Evolutionary conservation across 2,888 invertebrate genomes (phyloP).

Genomic region (Lobophora halterata): DNA sequence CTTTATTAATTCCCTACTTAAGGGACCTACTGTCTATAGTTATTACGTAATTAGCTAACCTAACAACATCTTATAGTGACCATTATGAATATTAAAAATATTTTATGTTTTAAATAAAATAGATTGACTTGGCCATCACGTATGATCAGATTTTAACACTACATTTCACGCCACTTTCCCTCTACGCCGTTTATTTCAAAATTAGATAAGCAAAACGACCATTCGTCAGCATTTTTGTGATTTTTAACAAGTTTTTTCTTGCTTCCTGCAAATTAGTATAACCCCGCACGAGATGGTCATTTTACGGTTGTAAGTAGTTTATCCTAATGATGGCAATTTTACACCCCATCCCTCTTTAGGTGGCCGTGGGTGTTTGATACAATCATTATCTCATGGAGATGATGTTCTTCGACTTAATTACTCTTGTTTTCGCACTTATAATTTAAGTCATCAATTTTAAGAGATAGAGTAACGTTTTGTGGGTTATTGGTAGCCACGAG

Average conservation of each 20-base stretch:
- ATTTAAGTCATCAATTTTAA: too few relatives aligned
- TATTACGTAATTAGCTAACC: too few relatives aligned
- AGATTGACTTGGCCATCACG: background rate
- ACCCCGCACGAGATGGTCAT: constrained; percentile 40
- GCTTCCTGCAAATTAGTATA: constrained; percentile 26
- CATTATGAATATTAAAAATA: too few relatives aligned
- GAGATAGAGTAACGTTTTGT: too few relatives aligned
- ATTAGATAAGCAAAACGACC: constrained; percentile 30
- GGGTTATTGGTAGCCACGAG: too few relatives aligned
- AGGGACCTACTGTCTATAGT: too few relatives aligned
- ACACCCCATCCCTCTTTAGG: constrained; percentile 39
- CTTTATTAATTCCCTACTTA: too few relatives aligned
- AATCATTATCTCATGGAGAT: constrained; percentile 36
- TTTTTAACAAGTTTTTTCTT: constrained; percentile 19
- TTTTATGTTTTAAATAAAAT: background rate
- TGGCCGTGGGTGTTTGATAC: constrained; percentile 36
- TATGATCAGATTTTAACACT: constrained; percentile 2
- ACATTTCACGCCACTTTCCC: too few relatives aligned
- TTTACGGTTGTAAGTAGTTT: constrained; percentile 43
- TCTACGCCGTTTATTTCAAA: constrained; percentile 29
- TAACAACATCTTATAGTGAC: too few relatives aligned
- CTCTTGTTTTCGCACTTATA: too few relatives aligned
- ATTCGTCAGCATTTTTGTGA: constrained; percentile 34
- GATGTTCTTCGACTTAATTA: too few relatives aligned
- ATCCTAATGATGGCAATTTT: constrained; percentile 41